phyloP scores from a whole-genome alignment of 1,140 invertebrate genomes.

The Ceratosolen fusciceps region DNA sequence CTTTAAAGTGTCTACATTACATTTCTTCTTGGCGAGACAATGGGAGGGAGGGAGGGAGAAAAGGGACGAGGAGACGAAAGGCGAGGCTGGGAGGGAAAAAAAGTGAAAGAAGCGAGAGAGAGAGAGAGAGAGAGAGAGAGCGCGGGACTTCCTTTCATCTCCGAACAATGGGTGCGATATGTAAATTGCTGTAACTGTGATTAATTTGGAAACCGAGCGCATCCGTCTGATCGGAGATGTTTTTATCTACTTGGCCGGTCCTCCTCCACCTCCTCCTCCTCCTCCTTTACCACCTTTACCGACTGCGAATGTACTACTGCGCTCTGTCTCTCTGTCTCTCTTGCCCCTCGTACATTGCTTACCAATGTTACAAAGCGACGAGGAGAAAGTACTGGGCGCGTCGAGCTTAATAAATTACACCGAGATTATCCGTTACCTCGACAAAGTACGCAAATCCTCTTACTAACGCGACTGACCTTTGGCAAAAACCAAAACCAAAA shows the following conservation, averaged over 20 bases:
- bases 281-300: constrained; percentile 25
- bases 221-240: constrained; percentile 33
- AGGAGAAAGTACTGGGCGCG: neutral
- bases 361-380: neutral
- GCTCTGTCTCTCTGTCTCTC: constrained; percentile 6
- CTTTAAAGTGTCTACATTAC: constrained; percentile 49
- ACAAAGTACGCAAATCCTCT: too few relatives aligned
- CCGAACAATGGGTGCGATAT: constrained; percentile 51
- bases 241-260: constrained; percentile 22
- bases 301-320: constrained; percentile 26
- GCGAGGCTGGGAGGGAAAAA: too few relatives aligned
- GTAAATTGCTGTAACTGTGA: constrained; percentile 64
- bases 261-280: constrained; percentile 9
- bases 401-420: constrained; percentile 39
- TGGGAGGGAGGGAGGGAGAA: constrained; percentile 10
- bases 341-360: too few relatives aligned
- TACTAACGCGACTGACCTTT: too few relatives aligned
- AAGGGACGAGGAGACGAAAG: neutral
- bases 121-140: neutral
- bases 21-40: constrained; percentile 39
- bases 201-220: constrained; percentile 51
- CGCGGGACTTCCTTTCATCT: constrained; percentile 40
- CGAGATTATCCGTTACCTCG: constrained; percentile 14
- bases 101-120: too few relatives aligned
- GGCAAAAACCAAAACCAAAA: too few relatives aligned